Evolutionary conservation across 2,888 invertebrate genomes (phyloP), one percentile per base, ranked within the genome.

Genomic region (Thymelicus acteon): DNA sequence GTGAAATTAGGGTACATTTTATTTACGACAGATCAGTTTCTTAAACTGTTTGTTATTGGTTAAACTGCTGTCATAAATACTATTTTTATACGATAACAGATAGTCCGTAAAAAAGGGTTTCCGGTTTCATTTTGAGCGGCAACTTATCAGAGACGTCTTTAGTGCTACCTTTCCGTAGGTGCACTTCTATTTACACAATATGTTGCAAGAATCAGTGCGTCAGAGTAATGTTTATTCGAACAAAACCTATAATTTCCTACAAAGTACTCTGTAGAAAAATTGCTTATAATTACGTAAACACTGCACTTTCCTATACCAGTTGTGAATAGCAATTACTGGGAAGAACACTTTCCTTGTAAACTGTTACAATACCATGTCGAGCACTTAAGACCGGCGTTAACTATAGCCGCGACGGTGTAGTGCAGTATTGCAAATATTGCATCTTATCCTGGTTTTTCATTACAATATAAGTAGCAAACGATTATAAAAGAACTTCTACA

Each of bases 241-340:
- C 44, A 60, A 37, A 60, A 71, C 57, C 48, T 60, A 52, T 31
- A 61, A 47, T 68, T 67, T 62, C 24, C 40, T 44, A 61, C 24
- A 57, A 57, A 61, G 13, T 58, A 15, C 58, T 37, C 54, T 58
- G 65, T 37, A 52, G 60, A 39, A 54, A 71, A 52, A 65, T 47
- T 60, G 60, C 44, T n/a, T 6, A 60, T 65, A 71, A 71, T 71
- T 60, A 60, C 60, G 52, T 60, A 71, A 65, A 60, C 64, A 64
- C 60, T 37, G 60, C 49, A 70, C 65, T 71, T 71, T 71, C 71
- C 71, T 71, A 19, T 19, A 40, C 65, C 64, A 3, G 44, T 49
- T 61, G 58, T 57, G 47, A 58, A 31, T 19, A 47, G 47, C 70
- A 70, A 72, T 72, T 70, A 72, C 70, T 65, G 60, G 54, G 70